Base-by-base conservation (phyloP, 2,888 invertebrate species). In the Panzeria rudis region DNA sequence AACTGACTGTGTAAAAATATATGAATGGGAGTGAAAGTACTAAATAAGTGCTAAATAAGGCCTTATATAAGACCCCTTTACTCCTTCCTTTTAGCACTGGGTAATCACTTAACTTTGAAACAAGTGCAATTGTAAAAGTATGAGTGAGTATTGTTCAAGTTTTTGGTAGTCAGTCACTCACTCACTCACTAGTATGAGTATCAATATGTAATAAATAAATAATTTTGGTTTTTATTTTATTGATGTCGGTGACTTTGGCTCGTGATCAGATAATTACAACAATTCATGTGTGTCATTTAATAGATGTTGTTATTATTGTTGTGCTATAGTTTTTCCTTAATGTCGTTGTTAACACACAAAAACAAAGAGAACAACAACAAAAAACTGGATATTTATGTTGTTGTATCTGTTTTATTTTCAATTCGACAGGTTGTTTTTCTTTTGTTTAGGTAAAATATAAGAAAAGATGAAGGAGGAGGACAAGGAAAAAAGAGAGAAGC, bases 231-330 rank as follows among this genome's bases (percentile, higher is more conserved):
- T 56, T 54, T 29, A 1, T 38, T 17, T 59, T 77, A 38, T 38
- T 47, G 15, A 17, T 69, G 47, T 38, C 50, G 69, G 47, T 61
- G 62, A 61, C 76, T 84, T 68, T 84, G 84, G 76, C 84, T 84
- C 84, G 84, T 81, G 84, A 81, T 84, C 61, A 47, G 38, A 62
- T 80, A 84, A 84, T 84, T 84, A 81, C 80, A 73, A 77, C 20
- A 25, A 47, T 69, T 62, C 15, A 25, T 82, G 35, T 76, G 25
- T 83, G 41, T 35, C 56, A 38, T 20, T 66, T 25, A 35, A 9
- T 44, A 32, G 41, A 66, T 50, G 6, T 68, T 77, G 23, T 47
- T 68, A 23, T 76, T 66, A 13, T 64, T 75, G 29, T 41, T 38
- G 50, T 52, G 29, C 52, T 64, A 25, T n/a, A 76, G 64, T 54